Percentiles rank a stretch among this genome's conserved stretches.
Conservation (phyloP, 2,113 vertebrate species). For the Datnioides undecimradiatus region DNA sequence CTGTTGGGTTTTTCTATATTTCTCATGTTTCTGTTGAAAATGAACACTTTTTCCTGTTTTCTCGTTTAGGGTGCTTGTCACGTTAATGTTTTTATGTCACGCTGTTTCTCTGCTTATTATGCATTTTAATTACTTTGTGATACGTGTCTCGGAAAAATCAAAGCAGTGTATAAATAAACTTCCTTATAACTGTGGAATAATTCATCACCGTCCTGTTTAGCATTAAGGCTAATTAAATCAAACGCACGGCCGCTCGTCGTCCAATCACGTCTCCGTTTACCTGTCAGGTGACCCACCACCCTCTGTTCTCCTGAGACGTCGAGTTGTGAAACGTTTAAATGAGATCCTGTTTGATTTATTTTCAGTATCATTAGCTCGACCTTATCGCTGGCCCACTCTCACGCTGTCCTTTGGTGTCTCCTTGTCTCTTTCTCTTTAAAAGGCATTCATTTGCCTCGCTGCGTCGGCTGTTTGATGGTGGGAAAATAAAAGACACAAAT, state of each 20-base stretch:
- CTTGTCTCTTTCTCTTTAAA: constrained; percentile 27
- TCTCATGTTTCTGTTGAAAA: too few relatives aligned
- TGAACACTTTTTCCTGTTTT: background rate
- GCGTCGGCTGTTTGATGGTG: constrained; percentile 21
- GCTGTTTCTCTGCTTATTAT: too few relatives aligned
- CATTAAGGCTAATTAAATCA: constrained; percentile 41
- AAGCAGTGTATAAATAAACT: constrained; percentile 32
- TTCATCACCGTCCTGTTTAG: constrained; percentile 19
- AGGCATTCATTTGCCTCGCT: constrained; percentile 11
- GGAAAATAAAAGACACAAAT: constrained; percentile 12
- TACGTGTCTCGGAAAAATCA: background rate
- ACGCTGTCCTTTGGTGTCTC: constrained; percentile 22
- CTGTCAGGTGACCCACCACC: constrained; percentile 39
- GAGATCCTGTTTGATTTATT: constrained; percentile 38
- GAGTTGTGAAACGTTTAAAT: background rate
- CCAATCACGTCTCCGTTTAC: constrained; percentile 6
- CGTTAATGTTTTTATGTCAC: background rate
- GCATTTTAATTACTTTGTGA: background rate
- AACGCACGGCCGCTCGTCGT: background rate
- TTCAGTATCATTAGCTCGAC: constrained; percentile 37
- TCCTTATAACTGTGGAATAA: constrained; percentile 23
- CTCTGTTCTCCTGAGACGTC: background rate
- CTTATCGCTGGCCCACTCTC: background rate
- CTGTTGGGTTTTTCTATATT: too few relatives aligned
- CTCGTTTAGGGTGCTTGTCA: background rate